Evolutionary conservation across 2,113 vertebrate genomes (phyloP).

Genomic region (Peromyscus polionotus): DNA sequence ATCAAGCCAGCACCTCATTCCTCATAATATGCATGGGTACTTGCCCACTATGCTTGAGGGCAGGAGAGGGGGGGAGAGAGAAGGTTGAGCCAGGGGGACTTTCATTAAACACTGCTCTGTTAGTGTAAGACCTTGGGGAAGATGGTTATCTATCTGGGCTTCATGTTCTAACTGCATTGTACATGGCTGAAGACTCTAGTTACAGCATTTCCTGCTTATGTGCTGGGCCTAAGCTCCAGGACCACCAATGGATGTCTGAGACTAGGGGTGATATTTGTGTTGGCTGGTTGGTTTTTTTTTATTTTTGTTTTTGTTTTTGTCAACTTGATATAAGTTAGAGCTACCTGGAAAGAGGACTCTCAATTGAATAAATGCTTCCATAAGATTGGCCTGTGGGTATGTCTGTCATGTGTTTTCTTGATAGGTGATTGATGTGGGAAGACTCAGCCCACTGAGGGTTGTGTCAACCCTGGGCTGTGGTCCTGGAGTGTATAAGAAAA

Average conservation of each 20-base stretch:
- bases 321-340: neutral
- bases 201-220: neutral
- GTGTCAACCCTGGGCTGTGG: neutral
- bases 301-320: too few species aligned
- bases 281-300: neutral
- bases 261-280: neutral
- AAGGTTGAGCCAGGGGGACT: neutral
- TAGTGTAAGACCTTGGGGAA: neutral
- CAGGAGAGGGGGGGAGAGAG: neutral
- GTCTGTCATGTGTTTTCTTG: neutral
- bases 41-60: neutral
- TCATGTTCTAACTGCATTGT: neutral
- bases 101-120: neutral
- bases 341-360: neutral
- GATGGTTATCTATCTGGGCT: neutral
- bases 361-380: neutral
- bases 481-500: neutral
- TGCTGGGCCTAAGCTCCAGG: neutral
- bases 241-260: neutral
- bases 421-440: neutral
- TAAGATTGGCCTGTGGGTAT: neutral
- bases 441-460: neutral
- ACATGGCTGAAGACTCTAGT: neutral
- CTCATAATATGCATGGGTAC: neutral
- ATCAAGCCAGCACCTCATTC: neutral